Conservation (phyloP, 2,113 vertebrate species). For the Formicarius rufipectus region DNA sequence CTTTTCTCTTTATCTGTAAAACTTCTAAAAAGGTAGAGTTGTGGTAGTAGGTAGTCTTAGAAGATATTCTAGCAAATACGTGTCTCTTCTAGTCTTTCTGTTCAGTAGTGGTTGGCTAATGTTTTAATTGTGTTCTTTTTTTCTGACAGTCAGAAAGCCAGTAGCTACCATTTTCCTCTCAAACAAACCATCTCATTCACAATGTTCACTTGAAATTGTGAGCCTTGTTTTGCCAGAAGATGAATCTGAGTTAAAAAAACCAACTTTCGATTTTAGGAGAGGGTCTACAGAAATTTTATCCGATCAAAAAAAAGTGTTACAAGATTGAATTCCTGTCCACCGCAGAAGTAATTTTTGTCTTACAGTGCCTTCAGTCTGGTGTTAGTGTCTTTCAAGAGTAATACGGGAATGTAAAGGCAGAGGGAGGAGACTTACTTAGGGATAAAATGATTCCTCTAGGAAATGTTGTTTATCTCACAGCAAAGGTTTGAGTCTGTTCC, state of each 20-base stretch:
- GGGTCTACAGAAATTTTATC: not conserved
- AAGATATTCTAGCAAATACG: not conserved
- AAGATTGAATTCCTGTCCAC: slow-evolving; percentile 31
- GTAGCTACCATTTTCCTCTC: not conserved
- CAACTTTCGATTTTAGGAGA: not conserved
- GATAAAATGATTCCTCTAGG: slow-evolving; percentile 1
- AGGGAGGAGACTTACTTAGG: not conserved
- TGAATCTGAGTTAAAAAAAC: not conserved
- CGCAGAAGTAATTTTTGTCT: slow-evolving; percentile 29
- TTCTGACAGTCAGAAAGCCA: not conserved
- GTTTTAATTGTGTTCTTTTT: not conserved
- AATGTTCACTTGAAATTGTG: not conserved
- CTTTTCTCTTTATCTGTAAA: not conserved
- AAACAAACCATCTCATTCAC: not conserved
- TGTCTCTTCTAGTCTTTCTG: not conserved
- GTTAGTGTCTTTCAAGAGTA: slow-evolving; percentile 25
- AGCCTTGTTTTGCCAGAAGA: not conserved
- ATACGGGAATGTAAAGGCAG: not conserved
- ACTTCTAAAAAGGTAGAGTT: not conserved
- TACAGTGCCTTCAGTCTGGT: slow-evolving; percentile 32
- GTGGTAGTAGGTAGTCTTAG: not conserved
- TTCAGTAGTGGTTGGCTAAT: not conserved
- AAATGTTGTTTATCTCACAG: slow-evolving; percentile 20
- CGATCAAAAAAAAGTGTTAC: not conserved
- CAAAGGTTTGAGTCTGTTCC: not conserved